Base-by-base conservation (phyloP, 2,113 vertebrate species). In the Alethe diademata region DNA sequence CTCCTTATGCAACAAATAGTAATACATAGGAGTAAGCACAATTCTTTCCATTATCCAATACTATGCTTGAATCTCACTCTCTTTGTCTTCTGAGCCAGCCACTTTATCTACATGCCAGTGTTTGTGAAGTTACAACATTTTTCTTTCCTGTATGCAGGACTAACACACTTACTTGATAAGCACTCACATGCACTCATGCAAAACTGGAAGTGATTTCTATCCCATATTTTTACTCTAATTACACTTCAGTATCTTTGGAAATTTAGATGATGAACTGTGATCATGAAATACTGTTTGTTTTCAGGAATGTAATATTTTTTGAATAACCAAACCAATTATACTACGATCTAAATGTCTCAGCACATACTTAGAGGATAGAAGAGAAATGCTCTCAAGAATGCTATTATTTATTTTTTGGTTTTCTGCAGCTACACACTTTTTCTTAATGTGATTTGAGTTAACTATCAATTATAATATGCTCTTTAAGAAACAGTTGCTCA, bases 21-120 rank as follows among this genome's bases (percentile, higher is more conserved):
- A 28, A 12, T 31, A 25, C 0, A 2, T 19, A 42, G 10, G 9
- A 67, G 10, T 8, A 8, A 8, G 6, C 8, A 14, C 28, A 17
- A 2, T 8, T 5, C 6, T 50, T 54, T 33, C 69, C 5, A 3
- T 50, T n/a, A 35, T 74, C 28, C 28, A 56, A 24, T 13, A 14
- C 11, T 1, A 1, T 23, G 12, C 11, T 56, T 29, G 24, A 72
- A 53, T 56, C 28, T 22, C 45, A 12, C 14, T 10, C 24, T 36
- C 45, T 65, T 73, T 24, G 15, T 22, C 26, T 61, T 43, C 45
- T 28, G 23, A 31, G 24, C 36, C 1, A 2, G 36, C 22, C 8
- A 14, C 13, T 76, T 67, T 40, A 48, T 2, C 42, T n/a, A 5
- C 1, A 0, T 3, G 5, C 8, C 56, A 28, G 5, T 14, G 14